Conservation (phyloP, 2,113 vertebrate species). For the Epinephelus lanceolatus region DNA sequence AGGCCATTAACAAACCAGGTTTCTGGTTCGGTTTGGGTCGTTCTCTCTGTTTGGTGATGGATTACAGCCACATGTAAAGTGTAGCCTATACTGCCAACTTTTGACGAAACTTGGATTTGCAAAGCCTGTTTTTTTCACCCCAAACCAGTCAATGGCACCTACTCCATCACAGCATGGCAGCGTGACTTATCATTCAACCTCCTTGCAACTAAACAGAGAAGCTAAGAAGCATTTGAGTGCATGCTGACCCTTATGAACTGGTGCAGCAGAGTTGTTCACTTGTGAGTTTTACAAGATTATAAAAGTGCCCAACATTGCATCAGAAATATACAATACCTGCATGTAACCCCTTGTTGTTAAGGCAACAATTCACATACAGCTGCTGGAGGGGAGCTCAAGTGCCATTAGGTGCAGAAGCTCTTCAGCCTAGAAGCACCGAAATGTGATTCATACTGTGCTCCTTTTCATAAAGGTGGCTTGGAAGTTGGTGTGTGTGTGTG, state of each 20-base stretch:
- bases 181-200: not conserved
- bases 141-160: not conserved
- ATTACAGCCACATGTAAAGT: no score
- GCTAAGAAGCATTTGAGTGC: not conserved
- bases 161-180: not conserved
- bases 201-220: not conserved
- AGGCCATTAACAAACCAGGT: no score
- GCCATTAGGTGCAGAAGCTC: conserved; percentile 56
- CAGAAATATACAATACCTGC: conserved; percentile 31
- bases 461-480: conserved; percentile 47
- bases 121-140: no score
- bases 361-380: conserved; percentile 42
- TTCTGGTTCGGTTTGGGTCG: no score
- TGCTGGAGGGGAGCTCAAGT: conserved; percentile 34
- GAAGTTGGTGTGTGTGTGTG: conserved; percentile 45
- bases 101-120: no score
- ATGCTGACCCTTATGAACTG: not conserved
- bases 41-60: no score
- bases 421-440: conserved; percentile 52
- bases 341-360: conserved; percentile 45
- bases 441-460: conserved; percentile 51
- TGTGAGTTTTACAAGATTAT: conserved; percentile 11
- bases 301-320: conserved; percentile 6
- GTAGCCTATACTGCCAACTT: no score
- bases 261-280: conserved; percentile 16